Conservation (phyloP, 2,888 invertebrate genomes). For the Xestobium rufovillosum region DNA sequence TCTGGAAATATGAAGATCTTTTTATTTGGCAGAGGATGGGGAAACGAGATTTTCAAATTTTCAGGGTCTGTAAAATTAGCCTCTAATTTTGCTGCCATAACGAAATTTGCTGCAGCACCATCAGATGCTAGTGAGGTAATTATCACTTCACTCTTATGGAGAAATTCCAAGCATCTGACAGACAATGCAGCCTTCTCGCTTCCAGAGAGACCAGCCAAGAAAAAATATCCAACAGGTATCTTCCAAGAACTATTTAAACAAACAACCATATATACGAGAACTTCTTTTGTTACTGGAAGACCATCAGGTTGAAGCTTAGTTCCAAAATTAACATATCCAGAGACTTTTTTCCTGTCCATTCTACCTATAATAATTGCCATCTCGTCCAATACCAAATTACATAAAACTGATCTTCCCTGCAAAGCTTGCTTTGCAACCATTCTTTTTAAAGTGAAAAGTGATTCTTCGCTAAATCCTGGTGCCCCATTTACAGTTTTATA, state of each 20-base stretch:
- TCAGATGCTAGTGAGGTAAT: conserved; percentile 12
- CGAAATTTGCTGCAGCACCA: too few species aligned
- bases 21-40: conserved; percentile 6
- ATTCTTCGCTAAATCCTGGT: conserved; percentile 2
- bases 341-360: conserved; percentile 19
- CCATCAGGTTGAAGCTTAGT: conserved; percentile 14
- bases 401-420: conserved; percentile 8
- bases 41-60: too few species aligned
- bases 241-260: conserved; percentile 15
- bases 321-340: conserved; percentile 22
- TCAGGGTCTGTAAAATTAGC: conserved; percentile 9
- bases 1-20: conserved; percentile 11
- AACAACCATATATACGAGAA: neutral
- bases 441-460: neutral
- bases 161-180: conserved; percentile 11
- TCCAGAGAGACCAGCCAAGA: conserved; percentile 12
- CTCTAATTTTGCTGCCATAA: conserved; percentile 7
- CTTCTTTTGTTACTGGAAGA: conserved; percentile 18
- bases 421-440: neutral
- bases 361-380: conserved; percentile 10
- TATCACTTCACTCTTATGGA: neutral
- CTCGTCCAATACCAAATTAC: conserved; percentile 1
- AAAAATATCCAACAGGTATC: conserved; percentile 19
- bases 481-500: conserved; percentile 9
- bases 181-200: conserved; percentile 16